Base-by-base conservation (phyloP, 2,888 invertebrate species). In the Pristionchus fissidentatus region DNA sequence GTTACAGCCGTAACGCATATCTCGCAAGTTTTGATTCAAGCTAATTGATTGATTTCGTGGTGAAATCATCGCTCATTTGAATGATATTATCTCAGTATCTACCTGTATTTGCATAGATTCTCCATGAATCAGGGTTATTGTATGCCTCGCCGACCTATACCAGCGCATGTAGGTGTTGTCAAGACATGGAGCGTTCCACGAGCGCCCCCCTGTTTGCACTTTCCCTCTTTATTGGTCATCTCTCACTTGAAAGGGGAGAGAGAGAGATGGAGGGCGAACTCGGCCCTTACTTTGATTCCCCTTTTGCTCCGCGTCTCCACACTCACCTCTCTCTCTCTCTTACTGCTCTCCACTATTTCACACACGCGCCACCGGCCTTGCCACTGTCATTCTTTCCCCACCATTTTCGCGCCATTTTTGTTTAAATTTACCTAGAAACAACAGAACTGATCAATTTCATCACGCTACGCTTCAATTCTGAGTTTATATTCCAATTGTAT, bases 221-320 rank as follows among this genome's bases (percentile, higher is more conserved):
- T 75, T 75, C 75, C 38, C 75, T 49, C 41, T 75, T 49, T 75
- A 46, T 49, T 75, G 75, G 75, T 75, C 75, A 43, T 75, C 49
- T 75, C 66, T 75, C 49, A 46, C 49, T 75, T 43, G 75, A 75
- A 46, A 75, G 75, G 29, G 46, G 8, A 4, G 35, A 5, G 62
- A n/a, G 19, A 15, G 35, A 38, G 49, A 49, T 19, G 26, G 46
- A 38, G 32, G 46, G 75, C 22, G 46, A 32, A 32, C 29, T 43
- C 75, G 26, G 46, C 49, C 55, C 79, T 57, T 52, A 79, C 57
- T 79, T 41, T 57, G 57, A 77, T 77, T 52, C 52, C 29, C 41
- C 55, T 41, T 78, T 41, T 52, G 32, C 32, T 49, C n/a, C 49
- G 78, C 78, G 2, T 41, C 78, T 78, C 78, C 7, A 5, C 13